Base-by-base conservation (phyloP, 2,888 invertebrate species). In the Drosophila nr. medialis region DNA sequence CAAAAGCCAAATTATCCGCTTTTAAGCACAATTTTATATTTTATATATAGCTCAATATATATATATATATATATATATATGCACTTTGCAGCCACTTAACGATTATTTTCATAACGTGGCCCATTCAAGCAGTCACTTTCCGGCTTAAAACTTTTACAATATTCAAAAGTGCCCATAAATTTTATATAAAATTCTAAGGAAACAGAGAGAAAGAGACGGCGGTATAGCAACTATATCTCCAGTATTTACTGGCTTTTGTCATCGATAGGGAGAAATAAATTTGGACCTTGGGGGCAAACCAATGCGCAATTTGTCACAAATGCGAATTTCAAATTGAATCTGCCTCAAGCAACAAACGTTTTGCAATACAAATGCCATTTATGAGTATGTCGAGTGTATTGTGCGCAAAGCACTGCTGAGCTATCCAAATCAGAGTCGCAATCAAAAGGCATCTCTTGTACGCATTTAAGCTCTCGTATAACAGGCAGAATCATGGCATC, bases 261-360 rank as follows among this genome's bases (percentile, higher is more conserved):
- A 75, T 73, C 48, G 74, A 77, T 77, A 40, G 45, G 34, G 10
- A 45, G 13, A 2, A 34, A 29, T 59, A 27, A 15, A 36, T 21
- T n/a, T 21, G 18, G 8, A 34, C 32, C 62, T 45, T 42, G 15
- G 34, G 76, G 38, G 40, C 51, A 63, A 48, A 55, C 51, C 15
- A 50, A 53, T 38, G 60, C 42, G 40, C 50, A 55, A 66, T 71
- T 71, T 71, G 60, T 54, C 53, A 48, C 63, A 73, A 67, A 67
- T 77, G 48, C 34, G 62, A 75, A 81, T 71, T 75, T 64, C 53
- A 86, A 69, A 84, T 89, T 81, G 69, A 83, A 78, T 86, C 72
- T 71, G 51, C 60, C 56, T 56, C 55, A 29, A 69, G 60, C 67
- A 63, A 45, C 54, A 67, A 81, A 42, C 69, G 77, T 65, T 80